Evolutionary conservation across 2,113 vertebrate species (phyloP).

Genomic region (Arizona elegans): DNA sequence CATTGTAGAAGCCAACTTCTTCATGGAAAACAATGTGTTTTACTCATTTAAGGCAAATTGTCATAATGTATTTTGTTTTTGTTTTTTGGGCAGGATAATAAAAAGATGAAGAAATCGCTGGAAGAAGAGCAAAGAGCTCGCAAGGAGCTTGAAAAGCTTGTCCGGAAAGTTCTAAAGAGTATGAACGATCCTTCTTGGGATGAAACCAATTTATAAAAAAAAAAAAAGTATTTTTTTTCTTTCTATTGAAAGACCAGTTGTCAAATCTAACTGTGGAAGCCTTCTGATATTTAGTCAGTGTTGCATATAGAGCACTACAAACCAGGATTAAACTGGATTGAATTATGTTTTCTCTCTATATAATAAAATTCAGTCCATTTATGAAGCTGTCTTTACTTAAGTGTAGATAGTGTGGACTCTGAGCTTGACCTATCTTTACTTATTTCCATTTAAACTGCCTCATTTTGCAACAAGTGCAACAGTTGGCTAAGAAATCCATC

Average conservation of each 20-base stretch:
- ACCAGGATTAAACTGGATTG: constrained; percentile 66
- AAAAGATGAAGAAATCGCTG: constrained; percentile 94
- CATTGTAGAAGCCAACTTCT: not conserved
- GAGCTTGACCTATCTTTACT: constrained; percentile 52
- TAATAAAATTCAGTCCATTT: constrained; percentile 53
- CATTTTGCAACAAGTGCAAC: constrained; percentile 66
- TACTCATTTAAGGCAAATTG: not conserved
- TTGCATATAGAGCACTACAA: constrained; percentile 59
- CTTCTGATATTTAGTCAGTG: constrained; percentile 57
- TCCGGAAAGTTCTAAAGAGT: constrained; percentile 89
- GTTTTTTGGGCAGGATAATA: constrained; percentile 82
- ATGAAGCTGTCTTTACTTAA: constrained; percentile 55
- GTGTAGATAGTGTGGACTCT: constrained; percentile 44
- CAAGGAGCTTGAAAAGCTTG: constrained; percentile 91
- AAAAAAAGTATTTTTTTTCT: constrained; percentile 4
- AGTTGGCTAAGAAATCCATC: constrained; percentile 63
- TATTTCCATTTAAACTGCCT: constrained; percentile 70
- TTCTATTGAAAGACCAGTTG: constrained; percentile 59
- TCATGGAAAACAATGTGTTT: not conserved
- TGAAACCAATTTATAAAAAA: constrained; percentile 90
- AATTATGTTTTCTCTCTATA: constrained; percentile 44
- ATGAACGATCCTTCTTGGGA: constrained; percentile 96
- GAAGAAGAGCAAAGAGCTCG: constrained; percentile 94
- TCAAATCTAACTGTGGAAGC: constrained; percentile 54
- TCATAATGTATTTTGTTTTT: constrained; percentile 18